Conservation (phyloP, 2,888 invertebrate genomes). For the Drosophila melanosoma region DNA sequence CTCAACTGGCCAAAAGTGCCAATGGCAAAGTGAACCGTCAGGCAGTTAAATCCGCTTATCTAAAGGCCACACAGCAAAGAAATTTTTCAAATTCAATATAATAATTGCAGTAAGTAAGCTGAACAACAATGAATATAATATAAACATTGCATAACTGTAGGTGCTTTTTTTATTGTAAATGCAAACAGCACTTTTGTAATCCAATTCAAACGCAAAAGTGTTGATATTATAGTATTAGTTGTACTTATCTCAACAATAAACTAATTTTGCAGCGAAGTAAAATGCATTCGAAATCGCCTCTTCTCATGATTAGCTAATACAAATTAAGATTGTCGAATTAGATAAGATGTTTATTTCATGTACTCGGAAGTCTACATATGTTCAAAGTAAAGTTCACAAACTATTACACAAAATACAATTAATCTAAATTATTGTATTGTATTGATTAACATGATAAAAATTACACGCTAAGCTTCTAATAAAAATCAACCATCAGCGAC, state of each 20-base stretch:
- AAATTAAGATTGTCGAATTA: background rate
- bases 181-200: background rate
- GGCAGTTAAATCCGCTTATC: constrained; percentile 55
- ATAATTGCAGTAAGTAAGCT: background rate
- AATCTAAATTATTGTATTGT: background rate
- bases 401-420: background rate
- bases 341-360: background rate
- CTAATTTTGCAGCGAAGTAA: background rate
- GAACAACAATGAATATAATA: too few relatives aligned
- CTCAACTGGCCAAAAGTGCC: constrained; percentile 69
- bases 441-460: background rate
- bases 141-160: too few relatives aligned
- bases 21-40: constrained; percentile 76
- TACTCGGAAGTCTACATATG: background rate
- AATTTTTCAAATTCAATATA: background rate
- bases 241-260: background rate
- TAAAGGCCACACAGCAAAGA: constrained; percentile 7
- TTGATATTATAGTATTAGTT: background rate
- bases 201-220: background rate
- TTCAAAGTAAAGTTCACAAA: background rate
- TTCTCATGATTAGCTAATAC: background rate
- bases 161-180: background rate
- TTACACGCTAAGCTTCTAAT: background rate
- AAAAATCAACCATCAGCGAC: background rate
- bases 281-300: background rate